A percentile compares a stretch with the other conserved stretches of the same genome.
Conservation (phyloP, 2,797 vertebrate genomes). For the Spea hammondii region DNA sequence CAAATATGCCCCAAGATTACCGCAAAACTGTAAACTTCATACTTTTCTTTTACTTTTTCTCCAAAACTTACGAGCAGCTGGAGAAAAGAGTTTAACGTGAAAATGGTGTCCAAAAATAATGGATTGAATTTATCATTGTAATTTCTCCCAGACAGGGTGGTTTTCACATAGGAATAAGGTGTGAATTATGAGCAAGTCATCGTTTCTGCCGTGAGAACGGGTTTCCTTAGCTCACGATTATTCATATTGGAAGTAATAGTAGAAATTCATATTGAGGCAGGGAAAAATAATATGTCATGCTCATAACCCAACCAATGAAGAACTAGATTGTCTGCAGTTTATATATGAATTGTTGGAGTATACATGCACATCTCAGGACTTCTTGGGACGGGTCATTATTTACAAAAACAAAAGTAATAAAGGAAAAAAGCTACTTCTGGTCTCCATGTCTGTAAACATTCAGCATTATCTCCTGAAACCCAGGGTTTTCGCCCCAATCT, state of each 20-base stretch:
- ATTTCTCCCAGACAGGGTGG: slow-evolving; percentile 43
- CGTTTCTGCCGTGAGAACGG: slow-evolving; percentile 20
- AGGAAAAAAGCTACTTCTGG: too few species aligned
- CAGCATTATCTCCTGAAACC: too few species aligned
- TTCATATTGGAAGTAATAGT: slow-evolving; percentile 23
- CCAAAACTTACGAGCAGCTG: slow-evolving; percentile 25
- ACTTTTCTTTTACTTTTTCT: slow-evolving; percentile 1
- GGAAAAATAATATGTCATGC: slow-evolving; percentile 28
- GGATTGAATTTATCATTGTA: slow-evolving; percentile 47
- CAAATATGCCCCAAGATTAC: slow-evolving; percentile 19
- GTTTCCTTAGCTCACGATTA: slow-evolving; percentile 9
- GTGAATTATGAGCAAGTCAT: slow-evolving; percentile 44
- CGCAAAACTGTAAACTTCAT: slow-evolving; percentile 11
- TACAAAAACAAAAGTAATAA: too few species aligned
- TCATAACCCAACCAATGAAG: slow-evolving; percentile 17
- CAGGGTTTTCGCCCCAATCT: too few species aligned
- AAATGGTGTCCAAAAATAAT: slow-evolving; percentile 39
- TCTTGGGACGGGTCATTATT: too few species aligned
- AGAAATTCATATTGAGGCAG: not conserved
- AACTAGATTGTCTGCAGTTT: not conserved
- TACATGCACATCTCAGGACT: not conserved
- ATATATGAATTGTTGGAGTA: not conserved
- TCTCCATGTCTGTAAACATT: too few species aligned
- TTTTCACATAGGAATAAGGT: slow-evolving; percentile 40
- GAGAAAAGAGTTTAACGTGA: slow-evolving; percentile 27